Conservation (phyloP, 2,113 vertebrate genomes). For the Natator depressus region DNA sequence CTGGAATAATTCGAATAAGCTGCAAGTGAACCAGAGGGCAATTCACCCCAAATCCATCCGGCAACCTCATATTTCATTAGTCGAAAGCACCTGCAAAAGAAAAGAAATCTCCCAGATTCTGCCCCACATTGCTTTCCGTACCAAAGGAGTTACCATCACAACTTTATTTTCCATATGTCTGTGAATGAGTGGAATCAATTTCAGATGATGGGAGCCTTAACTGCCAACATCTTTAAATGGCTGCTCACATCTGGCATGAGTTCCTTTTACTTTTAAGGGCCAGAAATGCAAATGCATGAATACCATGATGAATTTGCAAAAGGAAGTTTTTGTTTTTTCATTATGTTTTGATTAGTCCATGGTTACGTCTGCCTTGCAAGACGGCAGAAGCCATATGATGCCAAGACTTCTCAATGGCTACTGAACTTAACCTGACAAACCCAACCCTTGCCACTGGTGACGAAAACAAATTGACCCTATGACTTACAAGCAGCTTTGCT, state of each 20-base stretch:
- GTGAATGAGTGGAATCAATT: neutral
- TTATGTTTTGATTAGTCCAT: slow-evolving; percentile 57
- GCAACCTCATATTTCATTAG: slow-evolving; percentile 46
- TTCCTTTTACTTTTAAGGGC: slow-evolving; percentile 45
- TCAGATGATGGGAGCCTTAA: slow-evolving; percentile 35
- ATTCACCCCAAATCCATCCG: slow-evolving; percentile 25
- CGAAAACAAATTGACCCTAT: slow-evolving; percentile 63
- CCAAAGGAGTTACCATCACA: neutral
- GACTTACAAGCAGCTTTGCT: slow-evolving; percentile 48
- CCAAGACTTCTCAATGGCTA: slow-evolving; percentile 37
- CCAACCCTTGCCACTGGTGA: slow-evolving; percentile 47
- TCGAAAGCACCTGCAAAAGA: slow-evolving; percentile 12
- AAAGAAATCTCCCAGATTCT: neutral
- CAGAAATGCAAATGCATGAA: slow-evolving; percentile 65
- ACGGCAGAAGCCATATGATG: slow-evolving; percentile 33
- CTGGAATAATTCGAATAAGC: neutral
- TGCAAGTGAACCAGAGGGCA: slow-evolving; percentile 31
- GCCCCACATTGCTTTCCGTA: neutral
- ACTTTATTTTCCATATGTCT: neutral
- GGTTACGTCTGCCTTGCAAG: slow-evolving; percentile 25
- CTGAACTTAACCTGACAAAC: slow-evolving; percentile 62
- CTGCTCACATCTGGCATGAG: slow-evolving; percentile 33
- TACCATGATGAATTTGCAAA: slow-evolving; percentile 50
- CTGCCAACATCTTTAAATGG: slow-evolving; percentile 6
- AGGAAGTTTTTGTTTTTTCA: slow-evolving; percentile 57